phyloP scores from a whole-genome alignment of 2,888 invertebrate genomes.

The Eupithecia vulgata region DNA sequence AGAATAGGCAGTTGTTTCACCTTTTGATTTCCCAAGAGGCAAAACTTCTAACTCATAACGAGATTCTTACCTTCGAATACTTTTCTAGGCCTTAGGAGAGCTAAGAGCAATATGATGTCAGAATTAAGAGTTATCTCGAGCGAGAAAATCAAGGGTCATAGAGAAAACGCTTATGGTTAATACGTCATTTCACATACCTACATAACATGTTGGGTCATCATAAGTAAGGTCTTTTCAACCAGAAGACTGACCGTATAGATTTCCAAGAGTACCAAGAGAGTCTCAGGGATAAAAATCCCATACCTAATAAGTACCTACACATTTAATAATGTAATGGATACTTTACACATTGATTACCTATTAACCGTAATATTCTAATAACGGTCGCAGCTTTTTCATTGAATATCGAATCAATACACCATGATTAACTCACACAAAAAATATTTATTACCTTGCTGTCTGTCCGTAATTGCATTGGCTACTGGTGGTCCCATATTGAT shows the following conservation, averaged over 20 bases:
- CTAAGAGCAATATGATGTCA: neutral
- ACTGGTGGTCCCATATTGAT: constrained; percentile 25
- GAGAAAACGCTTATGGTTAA: neutral
- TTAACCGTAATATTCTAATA: constrained; percentile 30
- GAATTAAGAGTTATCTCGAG: neutral
- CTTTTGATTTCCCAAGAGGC: constrained; percentile 9
- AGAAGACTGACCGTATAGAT: neutral
- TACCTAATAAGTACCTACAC: neutral
- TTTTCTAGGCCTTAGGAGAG: neutral
- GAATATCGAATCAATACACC: constrained; percentile 42
- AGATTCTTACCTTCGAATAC: neutral
- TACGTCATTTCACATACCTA: neutral
- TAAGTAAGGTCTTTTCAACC: neutral
- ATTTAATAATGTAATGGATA: neutral
- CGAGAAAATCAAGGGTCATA: no score
- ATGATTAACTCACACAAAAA: constrained; percentile 42
- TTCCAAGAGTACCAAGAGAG: no score
- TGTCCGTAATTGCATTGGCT: constrained; percentile 43
- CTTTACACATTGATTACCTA: constrained; percentile 24
- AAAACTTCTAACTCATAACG: neutral
- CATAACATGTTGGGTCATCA: neutral
- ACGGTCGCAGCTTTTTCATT: constrained; percentile 42
- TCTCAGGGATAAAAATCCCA: neutral
- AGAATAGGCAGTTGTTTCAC: neutral
- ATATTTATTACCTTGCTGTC: constrained; percentile 41